Base-by-base conservation (phyloP, 2,797 vertebrate species). In the Melanotaenia maccullochi region DNA sequence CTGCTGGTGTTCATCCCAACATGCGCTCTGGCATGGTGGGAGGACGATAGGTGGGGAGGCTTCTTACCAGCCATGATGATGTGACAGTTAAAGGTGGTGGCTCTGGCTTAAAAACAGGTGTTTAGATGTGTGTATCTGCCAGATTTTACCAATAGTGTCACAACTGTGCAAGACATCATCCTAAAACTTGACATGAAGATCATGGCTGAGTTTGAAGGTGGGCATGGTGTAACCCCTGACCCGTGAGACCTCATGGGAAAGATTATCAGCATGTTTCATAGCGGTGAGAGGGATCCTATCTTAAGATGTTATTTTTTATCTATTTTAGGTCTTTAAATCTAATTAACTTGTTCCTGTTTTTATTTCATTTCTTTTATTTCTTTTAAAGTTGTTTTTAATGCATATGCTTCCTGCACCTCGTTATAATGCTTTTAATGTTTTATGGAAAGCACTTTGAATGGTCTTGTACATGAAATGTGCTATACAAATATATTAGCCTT, bases 41-140 rank as follows among this genome's bases (percentile, higher is more conserved):
- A 16, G 49, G 54, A 52, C 44, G 77, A 77, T 71, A 8, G 32
- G 76, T 81, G 77, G 64, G 30, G 33, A 61, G 58, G 73, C 78
- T 65, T 62, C 78, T 71, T 33, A 61, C 57, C 68, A 33, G 54
- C 38, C 49, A 35, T 5, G 59, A 22, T 35, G 6, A n/a, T 25
- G 40, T 25, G 67, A 56, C 66, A 1, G 30, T 30, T 30, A 30
- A 30, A 30, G 30, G 30, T 30, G 30, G 5, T 30, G 5, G 30
- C 32, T 33, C 32, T 33, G 32, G 32, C 32, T 7, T 33, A 33
- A 33, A 33, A 33, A 33, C 32, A 33, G 32, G 32, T 33, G 32
- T 33, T 33, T 33, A 33, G 32, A 33, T 38, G 36, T 38, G 9
- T 38, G 36, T 12, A 38, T 38, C 36, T 38, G 36, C 36, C 36